Base-by-base conservation (phyloP, 2,113 vertebrate species). In the Passer montanus region DNA sequence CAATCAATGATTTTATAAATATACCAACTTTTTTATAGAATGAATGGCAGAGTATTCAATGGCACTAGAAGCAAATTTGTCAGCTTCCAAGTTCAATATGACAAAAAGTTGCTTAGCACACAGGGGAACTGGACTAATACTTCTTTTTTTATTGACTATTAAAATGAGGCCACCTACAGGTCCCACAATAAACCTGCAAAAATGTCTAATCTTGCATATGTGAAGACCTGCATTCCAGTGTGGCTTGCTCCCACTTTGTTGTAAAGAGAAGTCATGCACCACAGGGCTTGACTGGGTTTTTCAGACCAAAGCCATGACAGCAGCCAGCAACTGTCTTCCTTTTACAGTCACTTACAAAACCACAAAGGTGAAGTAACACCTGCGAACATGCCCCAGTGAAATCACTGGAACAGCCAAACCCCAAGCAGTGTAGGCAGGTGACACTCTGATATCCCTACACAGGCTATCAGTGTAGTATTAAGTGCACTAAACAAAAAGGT, bases 111-210 rank as follows among this genome's bases (percentile, higher is more conserved):
- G 43, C 50, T 66, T 70, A 82, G 53, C 26, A 62, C 49, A 15
- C 6, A 46, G 66, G 20, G 23, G 89, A 90, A 76, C 14, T 73
- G 68, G 84, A 50, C 39, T 67, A 83, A 77, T 77, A 81, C 43
- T 74, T 90, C 31, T 89, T 76, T 44, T 43, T 75, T 94, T 95
- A 83, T 66, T 95, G 87, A 67, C 92, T 97, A 70, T 97, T 96
- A 88, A 94, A 90, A 88, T 88, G 91, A 91, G 91, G 93, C 74
- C 93, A 90, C 76, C 90, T 96, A 91, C 93, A 91, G 85, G 85
- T 89, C 60, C 60, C 46, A 41, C 73, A 74, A 78, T 81, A 93
- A 90, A 81, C 72, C 82, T 95, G 85, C 78, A 92, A 60, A 93
- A 93, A 77, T 80, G n/a, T 89, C 75, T 59, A 88, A 74, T 70